Base-by-base conservation (phyloP, 1,140 invertebrate species). In the Drosophila arizonae region DNA sequence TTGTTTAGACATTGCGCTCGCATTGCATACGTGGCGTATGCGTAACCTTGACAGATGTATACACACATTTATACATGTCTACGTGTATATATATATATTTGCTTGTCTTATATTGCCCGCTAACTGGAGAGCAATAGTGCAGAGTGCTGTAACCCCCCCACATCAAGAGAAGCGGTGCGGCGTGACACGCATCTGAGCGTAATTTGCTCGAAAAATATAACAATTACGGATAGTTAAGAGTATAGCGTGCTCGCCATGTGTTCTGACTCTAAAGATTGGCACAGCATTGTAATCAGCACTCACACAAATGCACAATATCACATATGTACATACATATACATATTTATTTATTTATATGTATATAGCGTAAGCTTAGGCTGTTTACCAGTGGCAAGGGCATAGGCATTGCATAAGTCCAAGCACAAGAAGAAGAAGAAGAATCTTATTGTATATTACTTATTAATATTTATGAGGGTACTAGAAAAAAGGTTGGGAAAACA, bases 1-100 rank as follows among this genome's bases (percentile, higher is more conserved):
- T 87, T 87, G 82, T 72, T 87, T 87, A 87, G 82, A 88, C 84
- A 86, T 76, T 78, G 81, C 71, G 77, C 73, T 81, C 69, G 78
- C 73, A 69, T 55, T 76, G 84, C 84, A 77, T 79, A 84, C 84
- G 72, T 79, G 84, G 79, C 84, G 84, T 77, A 88, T 88, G 84
- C 76, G 85, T 88, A 88, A 88, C 84, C 84, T 88, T 88, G 84
- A 88, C 70, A 72, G 66, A 63, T 80, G 74, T 77, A 24, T 1
- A 3, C 21, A 24, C 21, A 24, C 21, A 24, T 24, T 24, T 24
- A 2, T 24, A 24, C 2, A 63, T 80, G 74, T 77, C 15, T 1
- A 3, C 10, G 3, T 43, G 33, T 28, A 11, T 55, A 8, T 36
- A 10, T 55, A 10, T 71, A 2, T 33, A 39, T 26, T 39, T 62